phyloP scores from a whole-genome alignment of 2,113 vertebrate species.

The Copsychus sechellarum region DNA sequence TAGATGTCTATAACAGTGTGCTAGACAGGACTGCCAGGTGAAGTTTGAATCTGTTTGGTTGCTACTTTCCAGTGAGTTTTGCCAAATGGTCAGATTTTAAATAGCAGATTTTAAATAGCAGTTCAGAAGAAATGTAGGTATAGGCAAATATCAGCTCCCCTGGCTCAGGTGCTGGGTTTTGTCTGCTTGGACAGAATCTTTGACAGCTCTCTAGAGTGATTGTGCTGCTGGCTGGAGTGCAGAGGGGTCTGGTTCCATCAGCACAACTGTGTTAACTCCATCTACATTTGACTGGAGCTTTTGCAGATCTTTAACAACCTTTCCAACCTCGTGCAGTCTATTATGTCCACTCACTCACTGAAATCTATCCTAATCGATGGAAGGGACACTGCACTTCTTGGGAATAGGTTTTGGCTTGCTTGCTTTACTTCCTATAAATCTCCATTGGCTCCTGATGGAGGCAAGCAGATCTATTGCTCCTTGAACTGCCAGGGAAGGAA shows the following conservation, averaged over 20 bases:
- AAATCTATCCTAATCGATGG: conserved; percentile 13
- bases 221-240: neutral
- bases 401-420: neutral
- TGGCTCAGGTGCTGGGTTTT: neutral
- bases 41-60: neutral
- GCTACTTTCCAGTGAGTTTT: neutral
- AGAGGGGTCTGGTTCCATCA: neutral
- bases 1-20: rapidly evolving
- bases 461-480: neutral
- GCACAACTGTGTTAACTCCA: neutral
- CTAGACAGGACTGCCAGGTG: neutral
- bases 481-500: neutral
- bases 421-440: neutral
- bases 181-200: neutral
- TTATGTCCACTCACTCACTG: neutral
- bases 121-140: neutral
- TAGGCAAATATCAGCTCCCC: neutral
- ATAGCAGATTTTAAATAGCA: neutral
- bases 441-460: neutral
- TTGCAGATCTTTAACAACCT: conserved; percentile 6
- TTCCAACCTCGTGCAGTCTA: neutral
- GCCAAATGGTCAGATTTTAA: neutral
- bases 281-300: neutral
- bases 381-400: neutral
- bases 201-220: neutral